Base-by-base conservation (phyloP, 2,113 vertebrate genomes). In the Natator depressus region DNA sequence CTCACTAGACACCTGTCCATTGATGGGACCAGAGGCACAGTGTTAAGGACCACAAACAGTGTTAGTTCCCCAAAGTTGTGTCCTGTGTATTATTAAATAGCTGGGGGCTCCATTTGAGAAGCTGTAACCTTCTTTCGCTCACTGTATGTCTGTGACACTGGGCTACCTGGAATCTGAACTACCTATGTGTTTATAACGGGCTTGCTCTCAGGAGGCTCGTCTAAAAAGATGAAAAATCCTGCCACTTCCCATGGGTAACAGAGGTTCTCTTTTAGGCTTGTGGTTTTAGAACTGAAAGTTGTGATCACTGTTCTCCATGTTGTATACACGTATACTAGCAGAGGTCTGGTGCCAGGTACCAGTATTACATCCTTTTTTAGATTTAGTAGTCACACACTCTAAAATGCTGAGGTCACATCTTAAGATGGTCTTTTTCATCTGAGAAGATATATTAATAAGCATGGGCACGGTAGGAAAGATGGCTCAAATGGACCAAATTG, bases 241-340 rank as follows among this genome's bases (percentile, higher is more conserved):
- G 4, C 5, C 84, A 22, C 55, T 80, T n/a, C 65, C 27, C 49
- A 31, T 1, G 78, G 49, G 46, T 42, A 46, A 57, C 14, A 46
- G 13, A 25, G 47, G 76, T 78, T 80, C 24, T 29, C 55, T 80
- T 10, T 17, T 4, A 51, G 51, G 1, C 24, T 6, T 42, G 16
- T 8, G 72, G 54, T 2, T 82, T 83, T 47, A 54, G 38, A 10
- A 31, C 80, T 25, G 49, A 87, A 91, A 47, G 4, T 10, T 5
- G 2, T 22, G 76, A 35, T 49, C 62, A 35, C 17, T 86, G 38
- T 20, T 53, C 59, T 51, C 47, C 0, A 0, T 14, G 13, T 27
- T 89, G 27, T 53, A 20, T 22, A 54, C 13, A 16, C 25, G 49
- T 10, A 29, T 62, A 82, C 0, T 1, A 57, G 59, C 55, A 47